A percentile compares a stretch with the other conserved stretches of the same genome.
Evolutionary conservation across 2,797 vertebrate species (phyloP).

Genomic region (Chelon labrosus): DNA sequence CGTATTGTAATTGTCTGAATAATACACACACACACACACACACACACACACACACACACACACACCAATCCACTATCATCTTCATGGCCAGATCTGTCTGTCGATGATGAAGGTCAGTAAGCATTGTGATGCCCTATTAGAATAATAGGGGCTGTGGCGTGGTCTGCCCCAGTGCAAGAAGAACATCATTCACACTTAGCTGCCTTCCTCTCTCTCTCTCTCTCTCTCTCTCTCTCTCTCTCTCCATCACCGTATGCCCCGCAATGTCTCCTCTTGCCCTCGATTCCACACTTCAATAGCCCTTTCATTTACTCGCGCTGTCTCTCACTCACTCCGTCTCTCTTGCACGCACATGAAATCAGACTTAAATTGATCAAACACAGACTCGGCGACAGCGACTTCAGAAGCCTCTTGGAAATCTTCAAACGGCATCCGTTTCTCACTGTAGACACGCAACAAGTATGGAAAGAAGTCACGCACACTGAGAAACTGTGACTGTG

Average conservation of each 20-base stretch:
- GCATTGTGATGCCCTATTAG: conserved; percentile 64
- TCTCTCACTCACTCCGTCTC: conserved; percentile 27
- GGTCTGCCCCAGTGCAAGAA: conserved; percentile 61
- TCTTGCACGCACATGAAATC: conserved; percentile 24
- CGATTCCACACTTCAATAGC: conserved; percentile 49
- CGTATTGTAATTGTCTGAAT: conserved; percentile 51
- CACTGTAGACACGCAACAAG: background rate
- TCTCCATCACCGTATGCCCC: conserved; percentile 35
- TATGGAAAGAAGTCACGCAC: background rate
- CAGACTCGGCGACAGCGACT: conserved; percentile 5
- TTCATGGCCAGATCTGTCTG: conserved; percentile 36
- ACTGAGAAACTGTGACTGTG: conserved; percentile 11
- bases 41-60: background rate
- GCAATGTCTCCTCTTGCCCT: conserved; percentile 55
- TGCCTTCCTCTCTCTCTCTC: conserved; percentile 39
- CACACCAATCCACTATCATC: conserved; percentile 8
- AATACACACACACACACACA: conserved; percentile 20
- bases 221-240: background rate
- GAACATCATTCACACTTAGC: conserved; percentile 73
- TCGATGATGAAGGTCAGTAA: conserved; percentile 77
- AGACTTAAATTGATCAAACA: conserved; percentile 40
- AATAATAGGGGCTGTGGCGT: conserved; percentile 70
- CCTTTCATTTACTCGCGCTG: conserved; percentile 53
- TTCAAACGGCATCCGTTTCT: conserved; percentile 1
- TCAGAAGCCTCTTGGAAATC: conserved; percentile 10